Conservation (phyloP, 2,888 invertebrate species). For the Mamestra brassicae region DNA sequence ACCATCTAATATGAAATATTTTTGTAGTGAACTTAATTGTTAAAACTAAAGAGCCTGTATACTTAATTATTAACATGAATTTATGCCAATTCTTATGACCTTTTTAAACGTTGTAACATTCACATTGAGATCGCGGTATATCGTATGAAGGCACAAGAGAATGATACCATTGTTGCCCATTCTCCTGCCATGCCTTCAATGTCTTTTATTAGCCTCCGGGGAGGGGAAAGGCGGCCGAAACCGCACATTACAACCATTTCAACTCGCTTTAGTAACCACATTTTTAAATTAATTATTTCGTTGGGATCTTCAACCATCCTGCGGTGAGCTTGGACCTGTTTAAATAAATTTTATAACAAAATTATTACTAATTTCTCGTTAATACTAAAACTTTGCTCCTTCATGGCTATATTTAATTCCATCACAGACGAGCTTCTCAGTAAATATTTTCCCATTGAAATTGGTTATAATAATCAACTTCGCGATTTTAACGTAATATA, state of each 20-base stretch:
- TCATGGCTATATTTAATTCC: slow-evolving; percentile 33
- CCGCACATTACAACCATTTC: slow-evolving; percentile 35
- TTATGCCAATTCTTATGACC: background rate
- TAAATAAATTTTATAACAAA: slow-evolving; percentile 37
- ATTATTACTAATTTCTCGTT: slow-evolving; percentile 30
- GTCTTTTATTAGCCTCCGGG: slow-evolving; percentile 29
- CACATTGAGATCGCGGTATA: background rate
- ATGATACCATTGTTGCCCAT: background rate
- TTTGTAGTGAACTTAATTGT: background rate
- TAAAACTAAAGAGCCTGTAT: too few relatives aligned
- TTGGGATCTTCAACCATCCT: slow-evolving; percentile 6
- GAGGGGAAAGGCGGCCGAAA: slow-evolving; percentile 12
- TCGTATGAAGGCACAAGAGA: background rate
- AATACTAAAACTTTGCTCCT: slow-evolving; percentile 20
- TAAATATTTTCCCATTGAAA: slow-evolving; percentile 56
- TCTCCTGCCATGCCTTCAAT: background rate
- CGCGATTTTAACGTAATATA: slow-evolving; percentile 34
- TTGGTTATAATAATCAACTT: slow-evolving; percentile 50
- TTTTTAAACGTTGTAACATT: background rate
- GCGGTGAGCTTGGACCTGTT: slow-evolving; percentile 18
- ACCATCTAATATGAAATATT: background rate
- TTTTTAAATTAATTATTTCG: slow-evolving; percentile 38
- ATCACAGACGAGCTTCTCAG: slow-evolving; percentile 24
- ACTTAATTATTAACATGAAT: background rate
- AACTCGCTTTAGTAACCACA: slow-evolving; percentile 21